These are phyloP conservation scores for Chelonoidis abingdonii DNA, from an alignment of 2,113 vertebrate genomes.

Conservation along the genomic window DNA sequence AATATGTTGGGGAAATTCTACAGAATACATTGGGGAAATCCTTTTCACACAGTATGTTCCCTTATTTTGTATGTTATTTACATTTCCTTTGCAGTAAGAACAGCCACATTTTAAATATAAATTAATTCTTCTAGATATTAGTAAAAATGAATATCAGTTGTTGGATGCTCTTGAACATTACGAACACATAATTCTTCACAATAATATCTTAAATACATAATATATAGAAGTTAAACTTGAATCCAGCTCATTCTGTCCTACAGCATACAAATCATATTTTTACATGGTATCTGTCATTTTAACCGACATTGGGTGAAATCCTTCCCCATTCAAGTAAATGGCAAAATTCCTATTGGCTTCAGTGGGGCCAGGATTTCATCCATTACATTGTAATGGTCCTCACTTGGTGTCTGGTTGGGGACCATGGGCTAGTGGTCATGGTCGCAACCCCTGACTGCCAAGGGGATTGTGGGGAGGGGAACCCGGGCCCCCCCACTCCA, in stretches of 20 bases:
- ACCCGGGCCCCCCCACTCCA: no score
- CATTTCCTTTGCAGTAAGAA: not conserved
- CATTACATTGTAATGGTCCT: no score
- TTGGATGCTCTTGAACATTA: not conserved
- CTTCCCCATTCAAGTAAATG: not conserved
- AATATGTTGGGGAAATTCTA: not conserved
- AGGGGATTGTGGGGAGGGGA: no score
- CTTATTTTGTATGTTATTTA: not conserved
- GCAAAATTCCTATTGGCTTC: not conserved
- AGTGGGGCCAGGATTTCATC: no score
- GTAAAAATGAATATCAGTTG: not conserved
- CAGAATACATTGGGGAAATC: not conserved
- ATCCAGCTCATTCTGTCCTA: not conserved
- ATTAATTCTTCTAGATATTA: not conserved
- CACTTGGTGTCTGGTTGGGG: no score
- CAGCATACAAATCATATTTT: not conserved
- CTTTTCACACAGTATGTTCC: not conserved
- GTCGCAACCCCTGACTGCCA: no score
- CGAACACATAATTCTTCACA: not conserved
- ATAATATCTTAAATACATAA: not conserved
- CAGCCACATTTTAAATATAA: not conserved
- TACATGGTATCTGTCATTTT: not conserved
- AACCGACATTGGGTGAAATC: not conserved
- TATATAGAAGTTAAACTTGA: not conserved
- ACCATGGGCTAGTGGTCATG: no score